Base-by-base conservation (phyloP, 2,888 invertebrate species). In the Fabriciana adippe region DNA sequence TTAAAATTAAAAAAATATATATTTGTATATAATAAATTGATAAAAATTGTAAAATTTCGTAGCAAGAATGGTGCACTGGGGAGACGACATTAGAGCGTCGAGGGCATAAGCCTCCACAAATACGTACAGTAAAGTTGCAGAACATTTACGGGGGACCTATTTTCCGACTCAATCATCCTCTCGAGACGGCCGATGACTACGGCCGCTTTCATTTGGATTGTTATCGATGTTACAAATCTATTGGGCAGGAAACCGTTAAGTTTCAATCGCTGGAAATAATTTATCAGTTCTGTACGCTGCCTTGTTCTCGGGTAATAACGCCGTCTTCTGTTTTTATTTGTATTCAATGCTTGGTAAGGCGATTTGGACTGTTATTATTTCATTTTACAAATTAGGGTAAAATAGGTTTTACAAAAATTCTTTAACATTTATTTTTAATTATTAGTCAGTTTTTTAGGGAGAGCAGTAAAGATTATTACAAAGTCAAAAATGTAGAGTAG, bases 151-250 rank as follows among this genome's bases (percentile, higher is more conserved):
- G 79, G 79, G 79, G 81, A 80, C 85, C 85, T 82, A 87, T 87
- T 88, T 86, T 84, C 87, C 81, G 80, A 79, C 79, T 82, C 91
- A 89, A 91, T 92, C 91, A 89, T 87, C 87, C 90, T 89, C 92
- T 92, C 78, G 92, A 92, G 92, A 91, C 92, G 78, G 79, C 85
- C 84, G 85, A 83, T 88, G 87, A 88, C 87, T 85, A 78, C 76
- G 67, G 66, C 66, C 68, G 68, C 71, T 72, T 68, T 70, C 71
- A 70, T 70, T 66, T 69, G 67, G 66, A 67, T 74, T 73, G 74
- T 72, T 73, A 69, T 69, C 73, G 75, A 74, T 69, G 72, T 68
- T 73, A 75, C 74, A 71, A 74, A 72, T 71, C 73, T 73, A 68
- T 70, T 63, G 70, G 72, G 64, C 73, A 72, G 72, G 69, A 72